These are phyloP conservation scores for Marmota flaviventris DNA, from an alignment of 2,113 vertebrate genomes.

Conservation along the genomic window DNA sequence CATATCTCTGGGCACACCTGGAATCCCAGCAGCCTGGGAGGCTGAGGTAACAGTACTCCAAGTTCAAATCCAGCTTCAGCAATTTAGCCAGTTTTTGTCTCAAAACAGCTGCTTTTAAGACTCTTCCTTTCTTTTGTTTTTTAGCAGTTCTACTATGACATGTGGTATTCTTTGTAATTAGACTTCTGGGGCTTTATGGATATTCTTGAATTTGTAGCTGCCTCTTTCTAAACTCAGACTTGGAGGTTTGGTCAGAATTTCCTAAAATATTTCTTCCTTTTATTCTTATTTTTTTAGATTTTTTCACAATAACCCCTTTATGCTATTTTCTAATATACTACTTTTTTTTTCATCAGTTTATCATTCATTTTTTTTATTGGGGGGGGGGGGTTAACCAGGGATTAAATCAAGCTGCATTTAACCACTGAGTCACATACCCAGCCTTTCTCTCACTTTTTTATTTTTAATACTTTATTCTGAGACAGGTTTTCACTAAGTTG, in stretches of 20 bases:
- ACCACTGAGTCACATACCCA: too few relatives aligned
- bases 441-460: neutral
- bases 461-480: neutral
- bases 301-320: neutral
- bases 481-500: too few relatives aligned
- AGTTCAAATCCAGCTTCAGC: too few relatives aligned
- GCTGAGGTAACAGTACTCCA: too few relatives aligned
- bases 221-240: constrained; percentile 5
- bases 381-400: too few relatives aligned
- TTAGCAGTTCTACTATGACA: constrained; percentile 23
- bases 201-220: constrained; percentile 4
- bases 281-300: neutral
- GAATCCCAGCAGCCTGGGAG: too few relatives aligned
- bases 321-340: neutral
- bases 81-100: too few relatives aligned
- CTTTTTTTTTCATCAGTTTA: neutral
- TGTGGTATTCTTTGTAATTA: neutral
- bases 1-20: too few relatives aligned
- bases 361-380: neutral
- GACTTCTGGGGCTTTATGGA: neutral
- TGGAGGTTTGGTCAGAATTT: neutral
- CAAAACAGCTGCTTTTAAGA: neutral
- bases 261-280: neutral
- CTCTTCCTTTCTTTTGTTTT: constrained; percentile 23
- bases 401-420: too few relatives aligned